A percentile compares a stretch with the other conserved stretches of the same genome.
Conservation (phyloP, 2,113 vertebrate species). For the Saguinus midas region DNA sequence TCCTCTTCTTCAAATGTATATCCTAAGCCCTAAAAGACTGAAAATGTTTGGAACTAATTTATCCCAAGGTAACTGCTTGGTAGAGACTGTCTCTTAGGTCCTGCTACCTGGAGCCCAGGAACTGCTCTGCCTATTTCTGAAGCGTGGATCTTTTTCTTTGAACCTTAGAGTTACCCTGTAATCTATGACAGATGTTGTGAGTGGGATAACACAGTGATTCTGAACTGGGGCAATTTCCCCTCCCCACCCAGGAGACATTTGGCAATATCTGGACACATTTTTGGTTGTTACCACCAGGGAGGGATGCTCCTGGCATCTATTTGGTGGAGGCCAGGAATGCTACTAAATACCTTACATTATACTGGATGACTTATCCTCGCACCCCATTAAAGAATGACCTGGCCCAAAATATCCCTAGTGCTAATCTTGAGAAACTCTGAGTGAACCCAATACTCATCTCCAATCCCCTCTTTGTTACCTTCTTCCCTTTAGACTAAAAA, state of each 20-base stretch:
- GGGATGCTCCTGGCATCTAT: background rate
- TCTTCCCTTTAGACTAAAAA: background rate
- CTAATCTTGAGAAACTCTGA: background rate
- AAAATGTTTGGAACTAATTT: background rate
- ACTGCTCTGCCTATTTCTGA: background rate
- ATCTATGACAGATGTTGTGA: background rate
- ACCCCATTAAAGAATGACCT: background rate
- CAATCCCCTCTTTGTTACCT: background rate
- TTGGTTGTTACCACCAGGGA: background rate
- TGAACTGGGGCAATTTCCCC: background rate
- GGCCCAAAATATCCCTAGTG: background rate
- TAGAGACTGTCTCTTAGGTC: background rate
- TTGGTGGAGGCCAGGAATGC: background rate
- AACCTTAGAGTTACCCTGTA: background rate
- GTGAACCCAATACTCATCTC: background rate
- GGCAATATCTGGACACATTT: background rate
- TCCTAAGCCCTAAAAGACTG: background rate
- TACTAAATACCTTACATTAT: background rate
- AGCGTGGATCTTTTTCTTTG: background rate
- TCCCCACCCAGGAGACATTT: rapidly evolving
- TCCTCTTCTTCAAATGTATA: background rate
- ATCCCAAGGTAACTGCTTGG: background rate
- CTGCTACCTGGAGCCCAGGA: background rate
- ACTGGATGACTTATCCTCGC: background rate
- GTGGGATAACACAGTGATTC: background rate